These are phyloP conservation scores for Eupithecia centaureata DNA, from an alignment of 2,888 invertebrate species.

Conservation along the genomic window DNA sequence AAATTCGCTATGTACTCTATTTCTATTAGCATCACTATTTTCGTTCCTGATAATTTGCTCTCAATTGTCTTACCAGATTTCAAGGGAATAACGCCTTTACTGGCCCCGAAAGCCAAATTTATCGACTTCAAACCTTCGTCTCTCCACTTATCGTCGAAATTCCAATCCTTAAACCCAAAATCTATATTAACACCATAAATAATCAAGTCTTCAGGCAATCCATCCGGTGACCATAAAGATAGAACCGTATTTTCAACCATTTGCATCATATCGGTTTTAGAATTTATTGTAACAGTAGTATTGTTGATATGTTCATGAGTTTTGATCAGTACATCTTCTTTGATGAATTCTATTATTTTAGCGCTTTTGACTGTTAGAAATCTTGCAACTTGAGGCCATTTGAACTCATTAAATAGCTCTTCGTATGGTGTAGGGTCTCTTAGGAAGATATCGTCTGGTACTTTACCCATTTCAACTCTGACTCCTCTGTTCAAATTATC, in stretches of 20 bases:
- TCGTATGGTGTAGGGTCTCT: slow-evolving; percentile 66
- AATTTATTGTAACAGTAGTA: slow-evolving; percentile 48
- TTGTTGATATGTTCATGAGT: slow-evolving; percentile 60
- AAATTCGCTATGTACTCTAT: slow-evolving; percentile 57
- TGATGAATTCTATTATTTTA: slow-evolving; percentile 56
- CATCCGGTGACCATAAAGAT: slow-evolving; percentile 58
- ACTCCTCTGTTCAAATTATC: slow-evolving; percentile 62
- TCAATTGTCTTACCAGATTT: slow-evolving; percentile 55
- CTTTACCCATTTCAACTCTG: slow-evolving; percentile 59
- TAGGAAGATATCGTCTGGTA: slow-evolving; percentile 61
- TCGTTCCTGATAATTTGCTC: slow-evolving; percentile 54
- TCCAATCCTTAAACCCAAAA: slow-evolving; percentile 49
- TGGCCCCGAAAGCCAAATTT: slow-evolving; percentile 50
- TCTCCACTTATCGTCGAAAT: slow-evolving; percentile 60
- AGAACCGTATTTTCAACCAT: slow-evolving; percentile 54
- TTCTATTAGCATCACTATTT: slow-evolving; percentile 58
- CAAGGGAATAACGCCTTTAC: slow-evolving; percentile 50
- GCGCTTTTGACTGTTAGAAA: slow-evolving; percentile 52
- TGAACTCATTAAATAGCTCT: slow-evolving; percentile 56
- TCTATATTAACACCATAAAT: slow-evolving; percentile 52
- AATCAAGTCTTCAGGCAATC: slow-evolving; percentile 56
- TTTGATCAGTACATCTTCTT: slow-evolving; percentile 52
- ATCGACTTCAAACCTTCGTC: slow-evolving; percentile 45
- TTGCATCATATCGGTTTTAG: slow-evolving; percentile 46
- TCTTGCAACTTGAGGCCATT: slow-evolving; percentile 63